Percentiles rank a stretch among this genome's conserved stretches.
Conservation (phyloP, 2,113 vertebrate species). For the Oxyura jamaicensis region DNA sequence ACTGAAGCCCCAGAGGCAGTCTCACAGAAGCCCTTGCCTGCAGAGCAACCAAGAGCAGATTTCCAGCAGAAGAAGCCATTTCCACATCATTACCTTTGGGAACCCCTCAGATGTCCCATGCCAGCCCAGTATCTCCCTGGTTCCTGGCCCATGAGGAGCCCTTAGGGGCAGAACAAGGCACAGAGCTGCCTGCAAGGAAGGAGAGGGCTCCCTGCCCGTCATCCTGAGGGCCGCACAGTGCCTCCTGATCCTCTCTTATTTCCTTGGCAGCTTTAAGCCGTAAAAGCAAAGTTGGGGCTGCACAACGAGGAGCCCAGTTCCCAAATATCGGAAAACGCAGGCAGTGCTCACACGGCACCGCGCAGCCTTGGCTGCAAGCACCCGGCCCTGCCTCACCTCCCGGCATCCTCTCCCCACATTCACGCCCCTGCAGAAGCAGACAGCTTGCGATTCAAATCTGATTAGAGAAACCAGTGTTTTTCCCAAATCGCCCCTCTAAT, state of each 20-base stretch:
- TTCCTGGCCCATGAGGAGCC: not conserved
- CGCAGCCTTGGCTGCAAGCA: not conserved
- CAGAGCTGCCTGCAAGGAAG: not conserved
- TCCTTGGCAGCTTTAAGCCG: not conserved
- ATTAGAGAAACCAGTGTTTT: slow-evolving; percentile 7
- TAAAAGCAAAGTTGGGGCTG: not conserved
- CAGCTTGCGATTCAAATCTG: slow-evolving; percentile 42
- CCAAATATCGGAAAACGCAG: not conserved
- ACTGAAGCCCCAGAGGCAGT: not conserved
- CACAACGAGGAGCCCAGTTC: not conserved
- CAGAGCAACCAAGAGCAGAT: not conserved
- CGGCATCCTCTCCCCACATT: not conserved
- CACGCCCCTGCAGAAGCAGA: not conserved
- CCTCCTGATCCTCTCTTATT: not conserved
- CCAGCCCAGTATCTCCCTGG: not conserved
- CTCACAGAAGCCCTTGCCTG: not conserved
- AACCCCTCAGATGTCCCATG: not conserved
- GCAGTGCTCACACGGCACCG: not conserved
- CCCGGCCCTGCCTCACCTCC: not conserved
- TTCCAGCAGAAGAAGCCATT: slow-evolving; percentile 4
- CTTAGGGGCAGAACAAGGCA: not conserved
- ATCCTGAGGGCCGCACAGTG: not conserved
- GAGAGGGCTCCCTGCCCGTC: not conserved
- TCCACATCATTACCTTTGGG: not conserved
- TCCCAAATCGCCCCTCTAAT: slow-evolving; percentile 38